phyloP scores from a whole-genome alignment of 2,888 invertebrate species.

The Temnothorax rugatulus region DNA sequence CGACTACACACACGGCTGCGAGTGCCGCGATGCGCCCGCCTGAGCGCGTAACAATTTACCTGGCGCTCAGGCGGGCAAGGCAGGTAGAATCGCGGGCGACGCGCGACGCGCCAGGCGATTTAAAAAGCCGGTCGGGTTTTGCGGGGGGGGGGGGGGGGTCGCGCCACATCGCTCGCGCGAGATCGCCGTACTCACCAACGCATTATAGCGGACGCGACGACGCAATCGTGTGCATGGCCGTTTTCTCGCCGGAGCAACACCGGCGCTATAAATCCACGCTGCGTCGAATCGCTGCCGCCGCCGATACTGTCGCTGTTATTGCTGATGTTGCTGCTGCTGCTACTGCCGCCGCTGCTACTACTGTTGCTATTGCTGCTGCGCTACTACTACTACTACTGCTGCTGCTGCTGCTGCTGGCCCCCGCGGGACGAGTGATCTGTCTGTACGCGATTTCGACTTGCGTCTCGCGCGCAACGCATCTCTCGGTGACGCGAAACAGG shows the following conservation, averaged over 20 bases:
- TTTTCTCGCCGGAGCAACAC: constrained; percentile 74
- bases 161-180: neutral
- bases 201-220: constrained; percentile 76
- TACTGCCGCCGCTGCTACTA: neutral
- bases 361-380: neutral
- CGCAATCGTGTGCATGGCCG: constrained; percentile 73
- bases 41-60: too few species aligned
- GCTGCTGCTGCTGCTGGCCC: constrained; percentile 53
- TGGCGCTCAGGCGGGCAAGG: neutral
- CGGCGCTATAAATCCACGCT: constrained; percentile 72
- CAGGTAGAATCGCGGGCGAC: neutral
- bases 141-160: too few species aligned
- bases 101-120: constrained; percentile 24
- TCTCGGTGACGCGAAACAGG: constrained; percentile 57
- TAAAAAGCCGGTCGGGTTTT: constrained; percentile 38
- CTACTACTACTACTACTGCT: neutral
- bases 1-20: too few species aligned
- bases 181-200: constrained; percentile 71
- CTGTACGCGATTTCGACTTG: constrained; percentile 54
- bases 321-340: neutral
- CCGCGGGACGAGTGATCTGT: constrained; percentile 56
- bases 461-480: constrained; percentile 74
- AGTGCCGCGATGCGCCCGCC: too few species aligned
- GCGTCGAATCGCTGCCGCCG: constrained; percentile 64
- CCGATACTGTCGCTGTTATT: neutral